Evolutionary conservation across 2,113 vertebrate species (phyloP), one percentile per base, ranked within the genome.

Genomic region (Miniopterus natalensis): DNA sequence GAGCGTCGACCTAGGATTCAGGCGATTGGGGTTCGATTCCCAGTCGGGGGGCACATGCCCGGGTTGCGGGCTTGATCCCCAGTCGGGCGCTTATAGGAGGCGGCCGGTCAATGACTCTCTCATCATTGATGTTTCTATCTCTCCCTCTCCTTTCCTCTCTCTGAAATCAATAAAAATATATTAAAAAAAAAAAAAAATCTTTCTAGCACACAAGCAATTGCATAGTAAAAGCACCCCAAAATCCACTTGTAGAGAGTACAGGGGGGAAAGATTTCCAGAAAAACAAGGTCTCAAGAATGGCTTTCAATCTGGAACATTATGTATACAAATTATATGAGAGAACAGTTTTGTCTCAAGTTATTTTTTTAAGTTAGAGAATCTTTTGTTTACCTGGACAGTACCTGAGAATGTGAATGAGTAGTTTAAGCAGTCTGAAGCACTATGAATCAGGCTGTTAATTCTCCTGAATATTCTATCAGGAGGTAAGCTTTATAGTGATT

Each of bases 281-380:
- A 55, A 66, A n/a, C 40, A 45, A 21, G 3, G 27, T 87, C 25
- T 31, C 25, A 75, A 65, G 57, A 79, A 79, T 49, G 5, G 13
- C 57, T 75, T 90, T 89, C 68, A 61, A 47, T 55, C 25, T 92
- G 84, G 31, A 84, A 86, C 8, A 55, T 83, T 53, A 61, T 68
- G 20, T 75, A 29, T 79, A 71, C 66, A 89, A 49, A 47, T 70
- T 83, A 65, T 9, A 47, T 80, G 4, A 73, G 23, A 75, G 18
- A 80, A 74, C 59, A 8, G 6, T 49, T 89, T 88, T 70, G 31
- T 70, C 40, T 81, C 53, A 71, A 68, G 49, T 75, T 29, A 11
- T 86, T 68, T 88, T 17, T 73, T n/a, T 6, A 9, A 63, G 68
- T 83, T 68, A 74, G 77, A 84, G 94, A 78, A 55, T 53, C 5